phyloP scores from a whole-genome alignment of 2,113 vertebrate genomes.

The Psilopogon haemacephalus region DNA sequence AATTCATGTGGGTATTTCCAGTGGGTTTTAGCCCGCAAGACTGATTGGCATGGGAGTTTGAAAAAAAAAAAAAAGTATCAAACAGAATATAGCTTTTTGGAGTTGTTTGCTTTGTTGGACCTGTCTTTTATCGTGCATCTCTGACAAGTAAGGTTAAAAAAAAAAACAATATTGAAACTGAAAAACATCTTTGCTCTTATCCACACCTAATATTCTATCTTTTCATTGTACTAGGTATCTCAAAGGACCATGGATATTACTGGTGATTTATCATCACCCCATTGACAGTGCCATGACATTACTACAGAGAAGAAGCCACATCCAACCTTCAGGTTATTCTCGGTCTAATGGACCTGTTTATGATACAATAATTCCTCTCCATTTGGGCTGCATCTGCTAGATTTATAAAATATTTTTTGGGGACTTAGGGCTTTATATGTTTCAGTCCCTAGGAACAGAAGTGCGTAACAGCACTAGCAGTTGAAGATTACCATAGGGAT shows the following conservation, averaged over 20 bases:
- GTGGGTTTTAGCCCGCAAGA: neutral
- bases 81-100: constrained; percentile 10
- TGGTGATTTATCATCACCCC: neutral
- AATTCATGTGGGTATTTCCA: neutral
- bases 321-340: constrained; percentile 7
- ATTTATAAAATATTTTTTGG: constrained; percentile 32
- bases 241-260: neutral
- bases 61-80: neutral
- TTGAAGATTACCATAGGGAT: constrained; percentile 8
- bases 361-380: constrained; percentile 38
- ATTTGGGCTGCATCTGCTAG: constrained; percentile 40
- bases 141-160: neutral
- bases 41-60: neutral
- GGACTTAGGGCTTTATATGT: neutral
- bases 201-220: neutral
- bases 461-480: neutral
- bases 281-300: neutral
- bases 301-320: neutral
- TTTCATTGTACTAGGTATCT: neutral
- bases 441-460: constrained; percentile 6
- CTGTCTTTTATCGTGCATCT: neutral
- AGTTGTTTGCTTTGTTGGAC: neutral
- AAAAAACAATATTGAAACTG: neutral
- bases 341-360: constrained; percentile 17
- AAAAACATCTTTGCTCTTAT: neutral